These are phyloP conservation scores for Petrocephalus microphthalmus DNA, from an alignment of 2,113 vertebrate species.

Conservation along the genomic window DNA sequence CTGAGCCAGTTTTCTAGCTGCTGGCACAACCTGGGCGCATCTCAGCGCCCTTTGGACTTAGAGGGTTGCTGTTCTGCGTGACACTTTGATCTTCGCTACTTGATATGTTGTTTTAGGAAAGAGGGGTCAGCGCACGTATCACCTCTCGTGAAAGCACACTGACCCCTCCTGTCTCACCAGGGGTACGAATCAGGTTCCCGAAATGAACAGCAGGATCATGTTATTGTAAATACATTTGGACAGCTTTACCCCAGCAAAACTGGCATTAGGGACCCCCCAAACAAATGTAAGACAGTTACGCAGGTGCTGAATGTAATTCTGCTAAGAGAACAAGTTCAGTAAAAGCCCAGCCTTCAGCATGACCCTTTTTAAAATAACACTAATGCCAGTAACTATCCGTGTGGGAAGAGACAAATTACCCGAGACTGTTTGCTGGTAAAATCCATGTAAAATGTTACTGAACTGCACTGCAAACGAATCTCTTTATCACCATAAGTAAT, in stretches of 20 bases:
- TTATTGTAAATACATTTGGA: neutral
- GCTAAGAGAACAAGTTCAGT: neutral
- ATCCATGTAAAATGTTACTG: neutral
- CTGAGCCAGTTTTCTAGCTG: neutral
- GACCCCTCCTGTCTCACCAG: neutral
- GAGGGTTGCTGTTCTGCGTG: neutral
- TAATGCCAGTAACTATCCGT: neutral
- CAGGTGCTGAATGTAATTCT: neutral
- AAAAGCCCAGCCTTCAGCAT: neutral
- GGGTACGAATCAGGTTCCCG: neutral
- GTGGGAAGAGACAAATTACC: neutral
- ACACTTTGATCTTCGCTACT: slow-evolving; percentile 7
- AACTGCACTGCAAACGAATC: neutral
- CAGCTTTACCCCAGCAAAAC: neutral
- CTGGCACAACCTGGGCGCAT: neutral
- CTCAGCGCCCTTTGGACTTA: neutral
- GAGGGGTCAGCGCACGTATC: neutral
- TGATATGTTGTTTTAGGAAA: neutral
- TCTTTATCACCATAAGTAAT: neutral
- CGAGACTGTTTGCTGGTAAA: neutral
- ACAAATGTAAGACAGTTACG: neutral
- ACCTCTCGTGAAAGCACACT: neutral
- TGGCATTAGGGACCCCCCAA: neutral
- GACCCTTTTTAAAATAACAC: neutral
- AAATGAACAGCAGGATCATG: neutral